Evolutionary conservation across 2,888 invertebrate species (phyloP).

Genomic region (Hirtodrosophila cameraria): DNA sequence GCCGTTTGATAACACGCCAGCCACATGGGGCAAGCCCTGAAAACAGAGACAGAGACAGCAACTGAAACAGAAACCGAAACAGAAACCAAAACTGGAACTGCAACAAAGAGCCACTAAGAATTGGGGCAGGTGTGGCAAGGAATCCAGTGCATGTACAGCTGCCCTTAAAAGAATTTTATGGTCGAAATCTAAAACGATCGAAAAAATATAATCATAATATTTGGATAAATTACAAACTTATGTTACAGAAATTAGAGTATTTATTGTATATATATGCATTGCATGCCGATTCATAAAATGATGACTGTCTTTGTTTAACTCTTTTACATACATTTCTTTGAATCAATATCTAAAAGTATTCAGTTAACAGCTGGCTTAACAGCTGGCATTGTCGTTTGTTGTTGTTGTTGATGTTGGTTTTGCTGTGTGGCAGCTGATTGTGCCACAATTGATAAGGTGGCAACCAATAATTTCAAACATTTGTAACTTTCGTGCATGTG

Average conservation of each 20-base stretch:
- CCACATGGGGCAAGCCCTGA: constrained; percentile 48
- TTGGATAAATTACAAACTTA: constrained; percentile 1
- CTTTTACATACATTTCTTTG: constrained; percentile 1
- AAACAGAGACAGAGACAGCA: constrained; percentile 8
- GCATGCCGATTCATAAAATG: background rate
- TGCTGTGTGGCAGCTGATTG: constrained; percentile 34
- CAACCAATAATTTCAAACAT: constrained; percentile 51
- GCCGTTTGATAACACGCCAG: constrained; percentile 57
- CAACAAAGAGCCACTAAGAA: constrained; percentile 23
- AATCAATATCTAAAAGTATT: constrained; percentile 48
- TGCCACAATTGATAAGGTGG: constrained; percentile 45
- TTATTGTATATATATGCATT: background rate
- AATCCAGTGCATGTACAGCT: background rate
- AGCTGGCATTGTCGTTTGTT: constrained; percentile 15
- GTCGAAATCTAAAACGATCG: too few relatives aligned
- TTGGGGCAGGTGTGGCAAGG: constrained; percentile 31
- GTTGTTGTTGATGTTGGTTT: constrained; percentile 7
- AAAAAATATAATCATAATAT: too few relatives aligned
- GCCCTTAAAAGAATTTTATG: too few relatives aligned
- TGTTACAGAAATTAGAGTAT: background rate
- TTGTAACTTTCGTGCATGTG: constrained; percentile 14
- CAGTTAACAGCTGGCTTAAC: constrained; percentile 31
- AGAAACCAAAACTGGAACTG: constrained; percentile 14
- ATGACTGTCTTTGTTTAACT: background rate
- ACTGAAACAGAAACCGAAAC: background rate